phyloP scores from a whole-genome alignment of 2,797 vertebrate genomes.

The Sebastes baramenuke region DNA sequence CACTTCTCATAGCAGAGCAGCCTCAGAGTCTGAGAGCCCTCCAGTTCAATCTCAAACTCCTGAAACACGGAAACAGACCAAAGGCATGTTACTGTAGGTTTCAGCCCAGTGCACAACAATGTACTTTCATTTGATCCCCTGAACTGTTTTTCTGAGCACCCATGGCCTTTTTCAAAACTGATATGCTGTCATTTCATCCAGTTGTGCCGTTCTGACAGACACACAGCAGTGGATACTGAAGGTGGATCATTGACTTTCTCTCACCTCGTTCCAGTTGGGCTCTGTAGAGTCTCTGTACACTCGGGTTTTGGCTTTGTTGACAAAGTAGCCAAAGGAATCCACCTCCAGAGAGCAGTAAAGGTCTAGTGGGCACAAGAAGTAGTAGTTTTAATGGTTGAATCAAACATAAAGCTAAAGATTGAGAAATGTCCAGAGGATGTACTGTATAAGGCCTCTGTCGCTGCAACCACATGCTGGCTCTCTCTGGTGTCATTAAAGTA shows the following conservation, averaged over 20 bases:
- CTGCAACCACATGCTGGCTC: neutral
- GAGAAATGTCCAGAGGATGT: neutral
- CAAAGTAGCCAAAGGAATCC: conserved; percentile 95
- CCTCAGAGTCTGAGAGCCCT: conserved; percentile 92
- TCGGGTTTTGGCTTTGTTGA: conserved; percentile 95
- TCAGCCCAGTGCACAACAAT: neutral
- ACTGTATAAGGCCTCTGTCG: neutral
- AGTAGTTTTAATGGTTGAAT: neutral
- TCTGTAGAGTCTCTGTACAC: conserved; percentile 92
- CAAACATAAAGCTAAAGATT: conserved; percentile 1
- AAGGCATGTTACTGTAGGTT: neutral
- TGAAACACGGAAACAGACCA: conserved; percentile 49
- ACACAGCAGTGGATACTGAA: neutral
- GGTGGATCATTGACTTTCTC: conserved; percentile 20
- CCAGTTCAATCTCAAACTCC: conserved; percentile 97
- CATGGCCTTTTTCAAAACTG: neutral
- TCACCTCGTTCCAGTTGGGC: conserved; percentile 96
- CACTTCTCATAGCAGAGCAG: conserved; percentile 94
- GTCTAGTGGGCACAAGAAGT: conserved; percentile 76
- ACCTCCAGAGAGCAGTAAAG: conserved; percentile 95
- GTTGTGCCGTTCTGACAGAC: neutral
- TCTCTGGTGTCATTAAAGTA: neutral
- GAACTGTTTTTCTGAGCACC: neutral
- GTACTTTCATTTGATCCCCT: neutral
- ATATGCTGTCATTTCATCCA: neutral